These are phyloP conservation scores for Aleiodes leptofemur DNA, from an alignment of 2,888 invertebrate species.

Conservation along the genomic window DNA sequence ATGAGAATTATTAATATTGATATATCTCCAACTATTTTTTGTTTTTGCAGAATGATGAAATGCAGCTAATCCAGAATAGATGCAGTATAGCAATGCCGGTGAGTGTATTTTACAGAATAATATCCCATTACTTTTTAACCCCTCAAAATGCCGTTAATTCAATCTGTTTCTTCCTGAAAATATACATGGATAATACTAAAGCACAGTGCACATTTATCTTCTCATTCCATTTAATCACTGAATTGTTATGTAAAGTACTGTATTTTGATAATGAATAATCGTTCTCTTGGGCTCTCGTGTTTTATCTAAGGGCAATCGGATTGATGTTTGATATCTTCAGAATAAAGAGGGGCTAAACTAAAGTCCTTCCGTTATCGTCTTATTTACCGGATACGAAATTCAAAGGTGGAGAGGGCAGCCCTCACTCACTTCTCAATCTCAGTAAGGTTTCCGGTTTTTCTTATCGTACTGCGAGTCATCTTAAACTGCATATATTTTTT, in stretches of 20 bases:
- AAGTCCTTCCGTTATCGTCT: conserved; percentile 51
- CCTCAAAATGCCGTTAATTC: background rate
- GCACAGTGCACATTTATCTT: background rate
- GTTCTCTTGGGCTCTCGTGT: background rate
- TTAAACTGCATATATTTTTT: background rate
- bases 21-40: background rate
- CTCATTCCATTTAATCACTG: conserved; percentile 11
- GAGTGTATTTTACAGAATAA: background rate
- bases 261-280: conserved; percentile 32
- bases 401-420: conserved; percentile 35
- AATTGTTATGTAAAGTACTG: conserved; percentile 33
- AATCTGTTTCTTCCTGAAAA: background rate
- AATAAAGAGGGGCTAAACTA: conserved; percentile 45
- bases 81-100: conserved; percentile 17
- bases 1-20: background rate
- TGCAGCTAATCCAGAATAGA: background rate
- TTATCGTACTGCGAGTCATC: conserved; percentile 7
- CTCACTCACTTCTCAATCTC: conserved; percentile 32
- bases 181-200: conserved; percentile 4
- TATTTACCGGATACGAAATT: conserved; percentile 46
- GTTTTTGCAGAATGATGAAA: conserved; percentile 15
- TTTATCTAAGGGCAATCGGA: conserved; percentile 48
- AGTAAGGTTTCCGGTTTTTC: conserved; percentile 30
- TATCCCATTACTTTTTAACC: background rate
- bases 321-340: conserved; percentile 39